Conservation (phyloP, 2,888 invertebrate genomes). For the Himalopsyche anomala region DNA sequence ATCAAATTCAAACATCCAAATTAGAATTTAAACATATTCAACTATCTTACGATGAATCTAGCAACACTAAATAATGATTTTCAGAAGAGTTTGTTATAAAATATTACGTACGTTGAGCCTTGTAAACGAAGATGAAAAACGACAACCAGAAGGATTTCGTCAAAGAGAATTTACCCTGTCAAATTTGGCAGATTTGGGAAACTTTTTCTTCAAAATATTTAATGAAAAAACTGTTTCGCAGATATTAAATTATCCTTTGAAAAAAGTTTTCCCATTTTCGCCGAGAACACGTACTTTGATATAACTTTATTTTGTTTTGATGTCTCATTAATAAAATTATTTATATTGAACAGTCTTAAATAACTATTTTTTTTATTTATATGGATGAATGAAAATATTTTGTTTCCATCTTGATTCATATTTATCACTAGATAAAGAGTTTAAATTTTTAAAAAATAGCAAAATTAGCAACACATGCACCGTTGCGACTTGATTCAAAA, state of each 20-base stretch:
- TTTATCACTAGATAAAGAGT: too few species aligned
- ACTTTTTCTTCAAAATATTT: constrained; percentile 11
- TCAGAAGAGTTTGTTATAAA: neutral
- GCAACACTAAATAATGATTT: neutral
- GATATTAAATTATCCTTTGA: constrained; percentile 26
- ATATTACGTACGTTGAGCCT: neutral
- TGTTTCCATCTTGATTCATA: too few species aligned
- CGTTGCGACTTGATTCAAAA: too few species aligned
- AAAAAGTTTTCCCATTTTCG: constrained; percentile 5
- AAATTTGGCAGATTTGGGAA: constrained; percentile 26
- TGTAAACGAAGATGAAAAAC: constrained; percentile 6
- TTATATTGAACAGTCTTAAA: neutral
- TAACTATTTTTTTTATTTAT: neutral
- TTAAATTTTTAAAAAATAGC: too few species aligned
- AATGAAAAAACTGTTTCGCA: constrained; percentile 22
- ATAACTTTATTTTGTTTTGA: neutral
- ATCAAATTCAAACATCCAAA: too few species aligned
- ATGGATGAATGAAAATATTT: too few species aligned
- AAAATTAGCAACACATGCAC: too few species aligned
- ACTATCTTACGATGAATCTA: too few species aligned
- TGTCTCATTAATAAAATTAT: constrained; percentile 19
- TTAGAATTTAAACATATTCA: too few species aligned
- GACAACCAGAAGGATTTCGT: constrained; percentile 21
- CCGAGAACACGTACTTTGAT: neutral
- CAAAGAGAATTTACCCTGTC: constrained; percentile 23